Percentiles rank a stretch among this genome's conserved stretches.
Evolutionary conservation across 2,888 invertebrate genomes (phyloP).

Genomic region (Epistrophe eligans): DNA sequence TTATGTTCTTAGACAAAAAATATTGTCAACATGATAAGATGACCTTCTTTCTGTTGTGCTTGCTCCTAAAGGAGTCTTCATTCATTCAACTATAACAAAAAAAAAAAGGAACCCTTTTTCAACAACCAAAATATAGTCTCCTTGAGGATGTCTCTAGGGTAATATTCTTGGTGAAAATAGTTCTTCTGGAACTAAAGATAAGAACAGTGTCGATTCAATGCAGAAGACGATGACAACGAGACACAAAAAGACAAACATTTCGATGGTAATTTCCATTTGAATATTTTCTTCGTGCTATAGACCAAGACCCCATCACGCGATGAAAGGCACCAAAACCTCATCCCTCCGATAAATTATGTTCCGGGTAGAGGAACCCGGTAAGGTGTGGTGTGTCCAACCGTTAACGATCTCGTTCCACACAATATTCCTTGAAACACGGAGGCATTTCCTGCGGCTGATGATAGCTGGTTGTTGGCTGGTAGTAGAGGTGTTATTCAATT

Average conservation of each 20-base stretch:
- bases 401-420: neutral
- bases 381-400: conserved; percentile 14
- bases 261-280: conserved; percentile 18
- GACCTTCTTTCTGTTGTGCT: conserved; percentile 5
- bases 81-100: neutral
- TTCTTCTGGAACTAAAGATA: conserved; percentile 29
- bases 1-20: neutral
- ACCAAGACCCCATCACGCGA: neutral
- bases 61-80: neutral
- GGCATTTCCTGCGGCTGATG: neutral
- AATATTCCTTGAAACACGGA: conserved; percentile 5
- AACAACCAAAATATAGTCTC: neutral
- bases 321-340: neutral
- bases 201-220: conserved; percentile 7
- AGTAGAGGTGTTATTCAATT: conserved; percentile 23
- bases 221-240: neutral
- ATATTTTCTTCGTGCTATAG: neutral
- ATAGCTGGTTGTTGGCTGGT: neutral
- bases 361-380: neutral
- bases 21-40: conserved; percentile 13
- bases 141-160: neutral
- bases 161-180: conserved; percentile 18
- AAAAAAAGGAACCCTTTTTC: conserved; percentile 5
- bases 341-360: conserved; percentile 6
- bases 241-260: conserved; percentile 19